phyloP scores from a whole-genome alignment of 2,113 vertebrate species.

The Pomatorhinus ruficollis region DNA sequence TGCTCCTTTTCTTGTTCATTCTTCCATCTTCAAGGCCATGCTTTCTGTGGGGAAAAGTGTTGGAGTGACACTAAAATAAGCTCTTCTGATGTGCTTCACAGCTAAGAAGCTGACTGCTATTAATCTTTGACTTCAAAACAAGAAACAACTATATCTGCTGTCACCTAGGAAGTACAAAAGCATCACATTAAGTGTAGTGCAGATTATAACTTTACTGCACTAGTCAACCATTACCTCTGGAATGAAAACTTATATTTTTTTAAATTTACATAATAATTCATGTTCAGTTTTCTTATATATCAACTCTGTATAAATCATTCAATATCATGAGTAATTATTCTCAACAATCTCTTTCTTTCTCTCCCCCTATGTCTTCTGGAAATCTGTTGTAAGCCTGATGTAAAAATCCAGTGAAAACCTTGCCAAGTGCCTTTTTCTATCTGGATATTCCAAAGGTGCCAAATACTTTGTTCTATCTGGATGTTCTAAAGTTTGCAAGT shows the following conservation, averaged over 20 bases:
- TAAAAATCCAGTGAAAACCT: background rate
- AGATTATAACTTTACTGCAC: background rate
- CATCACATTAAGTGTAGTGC: background rate
- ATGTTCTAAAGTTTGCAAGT: background rate
- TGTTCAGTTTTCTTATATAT: background rate
- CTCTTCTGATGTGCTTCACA: conserved; percentile 6
- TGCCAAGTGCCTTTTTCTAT: background rate
- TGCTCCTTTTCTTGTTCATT: background rate
- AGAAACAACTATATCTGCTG: background rate
- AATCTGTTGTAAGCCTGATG: background rate
- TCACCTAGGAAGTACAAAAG: background rate
- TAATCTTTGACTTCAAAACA: conserved; percentile 42
- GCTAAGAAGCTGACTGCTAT: background rate
- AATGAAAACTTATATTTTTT: background rate
- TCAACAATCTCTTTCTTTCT: background rate
- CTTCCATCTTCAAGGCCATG: background rate
- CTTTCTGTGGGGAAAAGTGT: background rate
- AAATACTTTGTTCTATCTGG: background rate
- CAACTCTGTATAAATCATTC: background rate
- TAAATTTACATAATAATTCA: background rate
- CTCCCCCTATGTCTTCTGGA: background rate
- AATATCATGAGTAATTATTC: background rate
- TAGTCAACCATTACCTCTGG: background rate
- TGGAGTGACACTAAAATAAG: background rate
- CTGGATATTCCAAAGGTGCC: background rate